phyloP scores from a whole-genome alignment of 2,888 invertebrate genomes.

The Rotaria socialis region DNA sequence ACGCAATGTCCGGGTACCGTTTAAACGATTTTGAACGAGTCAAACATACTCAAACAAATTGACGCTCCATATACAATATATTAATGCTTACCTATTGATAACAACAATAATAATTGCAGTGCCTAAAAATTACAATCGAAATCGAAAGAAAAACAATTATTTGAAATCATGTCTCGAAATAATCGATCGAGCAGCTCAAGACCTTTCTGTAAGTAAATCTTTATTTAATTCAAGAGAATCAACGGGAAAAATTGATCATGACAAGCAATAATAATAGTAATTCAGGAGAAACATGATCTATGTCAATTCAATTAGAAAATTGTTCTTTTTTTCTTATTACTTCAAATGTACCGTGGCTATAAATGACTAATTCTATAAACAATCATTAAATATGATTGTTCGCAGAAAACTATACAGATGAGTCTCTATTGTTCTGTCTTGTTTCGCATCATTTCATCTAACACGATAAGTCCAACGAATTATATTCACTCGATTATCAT shows the following conservation, averaged over 20 bases:
- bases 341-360: neutral
- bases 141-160: neutral
- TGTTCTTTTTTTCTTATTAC: neutral
- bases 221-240: neutral
- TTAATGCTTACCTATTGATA: neutral
- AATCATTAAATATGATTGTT: neutral
- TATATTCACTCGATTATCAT: neutral
- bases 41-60: neutral
- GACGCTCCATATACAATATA: neutral
- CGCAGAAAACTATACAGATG: neutral
- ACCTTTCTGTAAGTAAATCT: conserved; percentile 21
- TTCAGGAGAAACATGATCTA: neutral
- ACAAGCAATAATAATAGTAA: neutral
- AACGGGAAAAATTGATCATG: neutral
- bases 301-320: neutral
- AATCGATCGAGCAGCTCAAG: conserved; percentile 11
- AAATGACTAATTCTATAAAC: neutral
- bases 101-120: neutral
- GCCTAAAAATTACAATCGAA: neutral
- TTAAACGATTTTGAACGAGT: neutral
- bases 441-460: neutral
- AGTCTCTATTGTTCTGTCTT: neutral
- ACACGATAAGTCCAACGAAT: neutral
- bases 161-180: neutral
- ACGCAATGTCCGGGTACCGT: neutral